Percentiles rank a stretch among this genome's conserved stretches.
phyloP scores from a whole-genome alignment of 2,113 vertebrate genomes.

The Catharus bicknelli region DNA sequence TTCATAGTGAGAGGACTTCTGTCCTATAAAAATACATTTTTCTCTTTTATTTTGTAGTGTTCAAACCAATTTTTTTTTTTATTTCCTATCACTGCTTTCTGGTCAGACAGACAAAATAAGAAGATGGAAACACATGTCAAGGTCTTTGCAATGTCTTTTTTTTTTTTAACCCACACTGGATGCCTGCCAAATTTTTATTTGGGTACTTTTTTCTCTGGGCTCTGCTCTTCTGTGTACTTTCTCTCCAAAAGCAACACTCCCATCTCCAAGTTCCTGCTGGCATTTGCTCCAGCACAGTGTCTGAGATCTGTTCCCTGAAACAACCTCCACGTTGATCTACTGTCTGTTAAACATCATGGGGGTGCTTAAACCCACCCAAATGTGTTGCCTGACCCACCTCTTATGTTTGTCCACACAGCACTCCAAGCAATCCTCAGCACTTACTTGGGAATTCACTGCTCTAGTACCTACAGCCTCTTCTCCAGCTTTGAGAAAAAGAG shows the following conservation, averaged over 20 bases:
- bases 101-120: not conserved
- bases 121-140: not conserved
- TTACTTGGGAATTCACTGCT: not conserved
- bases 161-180: not conserved
- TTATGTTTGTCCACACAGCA: fast-evolving
- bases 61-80: not conserved
- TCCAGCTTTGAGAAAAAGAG: not conserved
- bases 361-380: not conserved
- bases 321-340: not conserved
- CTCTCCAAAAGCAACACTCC: not conserved
- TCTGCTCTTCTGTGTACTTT: not conserved
- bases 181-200: not conserved
- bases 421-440: not conserved
- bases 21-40: not conserved
- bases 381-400: not conserved
- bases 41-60: not conserved
- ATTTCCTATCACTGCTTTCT: not conserved
- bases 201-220: not conserved
- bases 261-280: not conserved
- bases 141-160: not conserved
- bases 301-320: not conserved
- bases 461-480: not conserved
- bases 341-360: not conserved
- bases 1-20: not conserved
- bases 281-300: not conserved